Evolutionary conservation across 1,140 invertebrate species (phyloP).

Genomic region (Drosophila willistoni): DNA sequence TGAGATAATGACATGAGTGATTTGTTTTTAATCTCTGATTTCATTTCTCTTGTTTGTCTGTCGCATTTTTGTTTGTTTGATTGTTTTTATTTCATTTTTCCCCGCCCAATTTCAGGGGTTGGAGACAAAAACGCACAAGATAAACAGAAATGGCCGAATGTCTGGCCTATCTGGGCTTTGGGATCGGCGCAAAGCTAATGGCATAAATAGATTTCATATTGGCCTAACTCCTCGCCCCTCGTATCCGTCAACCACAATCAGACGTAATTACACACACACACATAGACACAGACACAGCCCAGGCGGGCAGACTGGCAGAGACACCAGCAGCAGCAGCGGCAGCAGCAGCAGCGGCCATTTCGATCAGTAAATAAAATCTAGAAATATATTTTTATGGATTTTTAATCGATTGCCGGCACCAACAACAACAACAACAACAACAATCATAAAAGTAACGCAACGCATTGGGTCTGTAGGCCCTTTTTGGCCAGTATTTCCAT

Average conservation of each 20-base stretch:
- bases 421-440: constrained; percentile 2
- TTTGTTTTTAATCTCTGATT: constrained; percentile 79
- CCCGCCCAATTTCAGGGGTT: not conserved
- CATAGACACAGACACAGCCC: constrained; percentile 15
- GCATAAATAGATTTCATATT: constrained; percentile 81
- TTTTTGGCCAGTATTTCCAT: constrained; percentile 36
- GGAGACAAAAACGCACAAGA: constrained; percentile 44
- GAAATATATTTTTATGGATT: constrained; percentile 82
- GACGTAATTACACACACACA: constrained; percentile 69
- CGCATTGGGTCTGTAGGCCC: constrained; percentile 22
- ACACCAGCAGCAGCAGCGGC: not conserved
- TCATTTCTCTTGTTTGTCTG: constrained; percentile 54
- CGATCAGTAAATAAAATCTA: constrained; percentile 80
- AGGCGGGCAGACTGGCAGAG: constrained; percentile 9
- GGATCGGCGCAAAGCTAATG: constrained; percentile 77
- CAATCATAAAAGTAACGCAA: not conserved
- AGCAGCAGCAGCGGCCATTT: constrained; percentile 23
- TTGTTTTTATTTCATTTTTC: constrained; percentile 52
- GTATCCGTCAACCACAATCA: constrained; percentile 15
- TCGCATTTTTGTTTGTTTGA: constrained; percentile 69
- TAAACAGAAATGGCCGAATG: constrained; percentile 59
- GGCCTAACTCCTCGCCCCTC: constrained; percentile 12
- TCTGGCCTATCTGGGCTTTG: constrained; percentile 54
- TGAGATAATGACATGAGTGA: constrained; percentile 66
- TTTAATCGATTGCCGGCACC: constrained; percentile 74